These are phyloP conservation scores for Colletes collaris DNA, from an alignment of 2,888 invertebrate species.

Conservation along the genomic window DNA sequence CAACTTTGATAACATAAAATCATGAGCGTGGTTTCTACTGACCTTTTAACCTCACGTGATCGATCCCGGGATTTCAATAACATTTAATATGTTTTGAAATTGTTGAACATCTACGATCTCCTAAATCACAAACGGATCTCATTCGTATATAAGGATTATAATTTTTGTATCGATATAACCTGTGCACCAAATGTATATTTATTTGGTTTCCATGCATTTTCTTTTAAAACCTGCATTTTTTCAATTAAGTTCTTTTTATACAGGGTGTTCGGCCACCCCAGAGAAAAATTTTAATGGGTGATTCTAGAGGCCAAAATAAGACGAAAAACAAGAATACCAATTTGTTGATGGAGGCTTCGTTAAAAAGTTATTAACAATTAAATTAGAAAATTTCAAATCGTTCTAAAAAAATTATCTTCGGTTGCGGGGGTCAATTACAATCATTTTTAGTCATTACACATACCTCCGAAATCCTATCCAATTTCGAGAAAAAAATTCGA, in stretches of 20 bases:
- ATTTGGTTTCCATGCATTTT: not conserved
- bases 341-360: too few species aligned
- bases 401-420: too few species aligned
- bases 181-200: not conserved
- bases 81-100: conserved; percentile 30
- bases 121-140: conserved; percentile 1
- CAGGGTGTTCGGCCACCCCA: too few species aligned
- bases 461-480: too few species aligned
- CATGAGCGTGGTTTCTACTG: conserved; percentile 51
- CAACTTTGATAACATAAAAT: conserved; percentile 69
- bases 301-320: too few species aligned
- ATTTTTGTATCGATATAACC: not conserved
- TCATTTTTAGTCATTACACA: too few species aligned
- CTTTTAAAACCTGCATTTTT: not conserved
- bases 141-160: not conserved
- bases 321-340: too few species aligned
- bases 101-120: not conserved
- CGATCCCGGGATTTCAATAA: conserved; percentile 36
- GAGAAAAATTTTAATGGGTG: too few species aligned
- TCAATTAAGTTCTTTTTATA: not conserved
- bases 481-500: too few species aligned
- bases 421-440: too few species aligned
- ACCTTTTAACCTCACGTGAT: conserved; percentile 77
- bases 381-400: too few species aligned
- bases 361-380: too few species aligned